Conservation (phyloP, 2,797 vertebrate species). For the Notolepis coatsorum region DNA sequence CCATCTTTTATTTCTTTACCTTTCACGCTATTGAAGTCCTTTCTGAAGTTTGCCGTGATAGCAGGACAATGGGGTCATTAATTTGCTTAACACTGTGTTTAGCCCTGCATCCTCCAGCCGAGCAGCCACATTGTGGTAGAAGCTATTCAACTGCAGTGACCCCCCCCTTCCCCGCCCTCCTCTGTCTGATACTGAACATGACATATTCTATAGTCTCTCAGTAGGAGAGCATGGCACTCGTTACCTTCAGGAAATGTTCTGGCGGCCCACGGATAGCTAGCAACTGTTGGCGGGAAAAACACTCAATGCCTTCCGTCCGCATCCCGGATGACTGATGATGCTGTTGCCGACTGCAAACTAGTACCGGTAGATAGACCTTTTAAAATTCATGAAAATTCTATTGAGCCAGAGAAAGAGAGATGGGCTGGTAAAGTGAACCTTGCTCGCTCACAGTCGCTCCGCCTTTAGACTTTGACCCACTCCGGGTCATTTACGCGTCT, state of each 20-base stretch:
- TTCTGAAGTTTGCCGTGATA: conserved; percentile 52
- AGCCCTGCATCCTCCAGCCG: conserved; percentile 34
- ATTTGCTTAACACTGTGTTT: conserved; percentile 41
- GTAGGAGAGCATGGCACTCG: conserved; percentile 17
- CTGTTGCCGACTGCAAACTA: conserved; percentile 44
- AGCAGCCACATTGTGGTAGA: conserved; percentile 43
- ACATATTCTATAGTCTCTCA: conserved; percentile 34
- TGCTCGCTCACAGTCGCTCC: conserved; percentile 23
- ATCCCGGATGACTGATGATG: conserved; percentile 54
- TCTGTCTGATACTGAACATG: conserved; percentile 40
- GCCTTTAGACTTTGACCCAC: conserved; percentile 56
- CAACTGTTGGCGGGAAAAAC: conserved; percentile 44
- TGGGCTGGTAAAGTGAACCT: conserved; percentile 2
- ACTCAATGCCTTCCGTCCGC: conserved; percentile 43
- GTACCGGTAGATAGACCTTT: conserved; percentile 55
- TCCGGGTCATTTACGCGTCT: conserved; percentile 63
- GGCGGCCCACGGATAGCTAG: conserved; percentile 25
- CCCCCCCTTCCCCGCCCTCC: conserved; percentile 19
- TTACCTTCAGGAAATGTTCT: conserved; percentile 32
- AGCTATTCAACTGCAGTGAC: conserved; percentile 42
- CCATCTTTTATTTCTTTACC: conserved; percentile 22
- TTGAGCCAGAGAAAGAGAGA: conserved; percentile 19
- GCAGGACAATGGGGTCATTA: conserved; percentile 44
- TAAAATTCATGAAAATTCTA: conserved; percentile 63
- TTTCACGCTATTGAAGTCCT: conserved; percentile 24